Base-by-base conservation (phyloP, 2,888 invertebrate species). In the Cylindroiulus punctatus region DNA sequence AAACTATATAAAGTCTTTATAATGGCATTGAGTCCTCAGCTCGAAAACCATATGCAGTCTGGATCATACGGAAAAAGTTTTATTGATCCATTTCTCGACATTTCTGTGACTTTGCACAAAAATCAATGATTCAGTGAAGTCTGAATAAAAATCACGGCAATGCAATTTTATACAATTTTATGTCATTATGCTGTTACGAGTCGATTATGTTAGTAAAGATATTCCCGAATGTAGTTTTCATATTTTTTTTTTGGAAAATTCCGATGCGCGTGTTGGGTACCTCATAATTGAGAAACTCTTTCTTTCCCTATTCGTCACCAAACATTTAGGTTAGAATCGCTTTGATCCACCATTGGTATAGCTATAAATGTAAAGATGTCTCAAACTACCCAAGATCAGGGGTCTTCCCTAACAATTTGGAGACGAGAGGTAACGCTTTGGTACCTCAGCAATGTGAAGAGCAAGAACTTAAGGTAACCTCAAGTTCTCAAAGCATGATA, bases 391-490 rank as follows among this genome's bases (percentile, higher is more conserved):
- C 76, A 3, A 76, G 76, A 17, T 76, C 76, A 30, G 76, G 26
- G 26, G 76, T 76, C 76, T 76, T 76, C 30, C 76, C 76, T 76
- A 76, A 76, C 76, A 76, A 76, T 76, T 30, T 76, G 76, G 76
- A 76, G 30, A 26, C 76, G 14, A 76, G 26, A 30, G 76, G 5
- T 65, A 65, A 65, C 10, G 26, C 26, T 1, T 2, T 30, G 76
- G 76, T 76, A 26, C 76, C 76, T 14, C 22, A 26, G 76, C 76
- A 76, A 22, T 76, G 76, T 30, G 22, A 76, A 30, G 76, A 76
- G 26, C 76, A 76, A 76, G 76, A 76, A 76, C 10, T 76, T 76
- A 76, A 76, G 76, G 76, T 76, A 76, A 30, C 26, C 14, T 30
- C 40, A n/a, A n/a, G n/a, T n/a, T 36, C 7, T 36, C 36, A 36